A percentile compares a stretch with the other conserved stretches of the same genome.
Evolutionary conservation across 2,113 vertebrate genomes (phyloP).

Genomic region (Girardinichthys multiradiatus): DNA sequence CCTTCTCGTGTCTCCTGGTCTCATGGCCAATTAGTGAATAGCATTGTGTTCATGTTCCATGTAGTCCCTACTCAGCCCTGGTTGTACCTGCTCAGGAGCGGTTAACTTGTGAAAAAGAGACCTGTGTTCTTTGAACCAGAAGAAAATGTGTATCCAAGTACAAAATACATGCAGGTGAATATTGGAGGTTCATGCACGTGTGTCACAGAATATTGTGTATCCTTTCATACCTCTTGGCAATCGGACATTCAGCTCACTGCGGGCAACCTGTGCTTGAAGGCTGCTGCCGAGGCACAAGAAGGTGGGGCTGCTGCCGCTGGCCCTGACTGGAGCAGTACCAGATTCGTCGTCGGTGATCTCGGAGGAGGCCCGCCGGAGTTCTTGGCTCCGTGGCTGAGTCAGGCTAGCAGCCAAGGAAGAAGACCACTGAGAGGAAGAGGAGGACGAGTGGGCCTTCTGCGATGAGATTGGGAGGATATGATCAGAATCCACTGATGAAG

Average conservation of each 20-base stretch:
- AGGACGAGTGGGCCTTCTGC: conserved; percentile 71
- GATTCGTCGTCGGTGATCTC: conserved; percentile 55
- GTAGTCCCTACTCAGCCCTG: too few relatives aligned
- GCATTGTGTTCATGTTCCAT: too few relatives aligned
- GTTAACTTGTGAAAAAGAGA: too few relatives aligned
- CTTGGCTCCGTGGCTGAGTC: conserved; percentile 63
- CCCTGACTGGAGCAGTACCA: conserved; percentile 39
- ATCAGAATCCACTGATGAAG: conserved; percentile 53
- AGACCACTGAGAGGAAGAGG: conserved; percentile 75
- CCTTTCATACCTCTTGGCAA: conserved; percentile 77
- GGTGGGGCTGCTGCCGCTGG: conserved; percentile 51
- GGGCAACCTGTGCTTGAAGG: conserved; percentile 80
- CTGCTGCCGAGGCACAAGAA: conserved; percentile 41
- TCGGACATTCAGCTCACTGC: conserved; percentile 84
- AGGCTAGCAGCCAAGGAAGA: conserved; percentile 75
- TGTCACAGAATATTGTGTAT: not conserved
- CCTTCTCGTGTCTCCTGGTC: too few relatives aligned
- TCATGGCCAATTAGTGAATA: too few relatives aligned
- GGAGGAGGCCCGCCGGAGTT: conserved; percentile 59
- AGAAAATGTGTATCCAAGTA: too few relatives aligned
- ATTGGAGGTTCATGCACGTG: not conserved
- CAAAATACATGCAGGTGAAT: not conserved
- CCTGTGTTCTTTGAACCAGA: too few relatives aligned
- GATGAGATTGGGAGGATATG: conserved; percentile 43
- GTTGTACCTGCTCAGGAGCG: too few relatives aligned